phyloP scores from a whole-genome alignment of 2,113 vertebrate genomes.

The Lanius collurio region DNA sequence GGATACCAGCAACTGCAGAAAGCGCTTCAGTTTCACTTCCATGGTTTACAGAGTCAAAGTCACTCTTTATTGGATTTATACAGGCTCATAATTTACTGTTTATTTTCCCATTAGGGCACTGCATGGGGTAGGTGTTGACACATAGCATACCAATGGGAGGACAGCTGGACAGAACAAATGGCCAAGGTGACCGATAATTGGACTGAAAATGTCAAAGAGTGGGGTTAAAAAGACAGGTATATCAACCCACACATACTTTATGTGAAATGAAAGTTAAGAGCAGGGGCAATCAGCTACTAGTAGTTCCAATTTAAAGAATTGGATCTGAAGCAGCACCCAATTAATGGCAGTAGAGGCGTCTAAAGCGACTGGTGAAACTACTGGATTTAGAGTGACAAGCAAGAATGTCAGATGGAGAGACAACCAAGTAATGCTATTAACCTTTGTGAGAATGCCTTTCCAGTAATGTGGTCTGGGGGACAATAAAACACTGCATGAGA shows the following conservation, averaged over 20 bases:
- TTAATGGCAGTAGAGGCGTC: not conserved
- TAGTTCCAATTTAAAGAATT: not conserved
- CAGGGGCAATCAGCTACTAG: not conserved
- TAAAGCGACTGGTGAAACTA: not conserved
- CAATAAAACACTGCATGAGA: conserved; percentile 1
- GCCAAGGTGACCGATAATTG: conserved; percentile 18
- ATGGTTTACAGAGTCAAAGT: not conserved
- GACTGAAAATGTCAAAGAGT: conserved; percentile 33
- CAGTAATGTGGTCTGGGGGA: not conserved
- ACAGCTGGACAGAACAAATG: not conserved
- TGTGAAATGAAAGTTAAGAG: conserved; percentile 13
- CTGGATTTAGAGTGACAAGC: conserved; percentile 12
- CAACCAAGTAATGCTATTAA: not conserved
- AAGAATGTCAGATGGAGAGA: not conserved
- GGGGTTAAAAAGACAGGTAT: not conserved
- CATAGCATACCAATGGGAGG: not conserved
- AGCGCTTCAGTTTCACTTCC: not conserved
- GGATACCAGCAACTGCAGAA: not conserved
- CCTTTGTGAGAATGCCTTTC: not conserved
- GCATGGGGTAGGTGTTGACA: not conserved
- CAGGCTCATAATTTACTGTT: conserved; percentile 10
- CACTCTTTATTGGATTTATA: not conserved
- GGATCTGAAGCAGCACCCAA: not conserved
- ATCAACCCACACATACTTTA: conserved; percentile 1
- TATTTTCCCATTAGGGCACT: conserved; percentile 14